Evolutionary conservation across 1,140 invertebrate genomes (phyloP).

Genomic region (Drosophila trapezifrons): DNA sequence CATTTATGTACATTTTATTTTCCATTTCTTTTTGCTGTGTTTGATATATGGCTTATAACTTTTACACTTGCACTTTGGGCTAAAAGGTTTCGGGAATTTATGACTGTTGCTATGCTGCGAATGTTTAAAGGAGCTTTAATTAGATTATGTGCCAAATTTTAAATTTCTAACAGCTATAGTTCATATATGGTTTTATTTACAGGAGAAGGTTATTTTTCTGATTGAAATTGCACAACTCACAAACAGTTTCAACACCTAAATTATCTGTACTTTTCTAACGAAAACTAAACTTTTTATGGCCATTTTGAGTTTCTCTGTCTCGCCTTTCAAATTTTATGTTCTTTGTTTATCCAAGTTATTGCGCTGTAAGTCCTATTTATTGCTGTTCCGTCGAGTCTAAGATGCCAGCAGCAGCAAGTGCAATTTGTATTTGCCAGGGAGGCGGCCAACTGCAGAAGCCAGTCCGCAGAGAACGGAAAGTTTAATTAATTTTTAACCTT

Average conservation of each 20-base stretch:
- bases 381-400: slow-evolving; percentile 32
- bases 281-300: background rate
- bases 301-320: background rate
- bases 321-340: background rate
- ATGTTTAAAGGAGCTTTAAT: background rate
- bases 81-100: background rate
- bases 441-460: slow-evolving; percentile 39
- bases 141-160: background rate
- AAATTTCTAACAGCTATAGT: too few relatives aligned
- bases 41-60: background rate
- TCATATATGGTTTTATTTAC: too few relatives aligned
- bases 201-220: too few relatives aligned
- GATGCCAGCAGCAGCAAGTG: slow-evolving; percentile 25
- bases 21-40: background rate
- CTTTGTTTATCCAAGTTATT: slow-evolving; percentile 27
- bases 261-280: background rate
- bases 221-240: too few relatives aligned
- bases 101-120: background rate
- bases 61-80: background rate
- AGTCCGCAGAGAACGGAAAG: slow-evolving; percentile 41
- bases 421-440: slow-evolving; percentile 39
- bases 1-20: slow-evolving; percentile 50
- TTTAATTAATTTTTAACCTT: slow-evolving; percentile 79
- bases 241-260: background rate
- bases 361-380: slow-evolving; percentile 40